Evolutionary conservation across 1,140 invertebrate genomes (phyloP), one percentile per base, ranked within the genome.

Genomic region (Drosophila dunni): DNA sequence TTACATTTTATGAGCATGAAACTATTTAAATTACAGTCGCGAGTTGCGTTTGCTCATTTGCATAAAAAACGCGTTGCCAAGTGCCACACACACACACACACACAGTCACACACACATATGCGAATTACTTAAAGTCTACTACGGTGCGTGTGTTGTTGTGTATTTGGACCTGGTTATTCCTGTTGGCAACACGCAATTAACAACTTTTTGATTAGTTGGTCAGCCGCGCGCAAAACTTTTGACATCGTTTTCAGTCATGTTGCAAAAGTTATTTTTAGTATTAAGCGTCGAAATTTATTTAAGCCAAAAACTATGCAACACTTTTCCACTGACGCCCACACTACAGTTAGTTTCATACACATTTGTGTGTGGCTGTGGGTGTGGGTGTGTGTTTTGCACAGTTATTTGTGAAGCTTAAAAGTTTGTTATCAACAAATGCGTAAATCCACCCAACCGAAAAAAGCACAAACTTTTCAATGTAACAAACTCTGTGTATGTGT

Each of bases 381-480:
- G 81, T 81, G 66, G 62, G 66, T 56, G 57, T 58, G 57, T 74
- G 40, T 71, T 68, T 72, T 65, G 66, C 63, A 73, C 81, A 79
- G 82, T 63, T 79, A 86, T 88, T 86, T 79, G 73, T 58, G 83
- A 58, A 86, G 77, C 84, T 76, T 81, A 88, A 88, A 88, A 86
- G 70, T 86, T 86, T 86, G 82, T 83, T 86, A 86, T 86, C 82
- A 86, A 86, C 82, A 86, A 86, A 86, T 88, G 83, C 86, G 82
- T 86, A 86, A 86, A 86, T 86, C 82, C 81, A 86, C 44, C 79
- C 69, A 70, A 75, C 75, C 66, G 72, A 70, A 63, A 58, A 61
- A 73, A 67, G 53, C 46, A 61, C 58, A 68, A 78, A 68, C 58
- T 75, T 75, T 75, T 24, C 65, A 84, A 73, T 69, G 65, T 79